Evolutionary conservation across 2,113 vertebrate species (phyloP), one percentile per base, ranked within the genome.

Genomic region (Grallaria varia): DNA sequence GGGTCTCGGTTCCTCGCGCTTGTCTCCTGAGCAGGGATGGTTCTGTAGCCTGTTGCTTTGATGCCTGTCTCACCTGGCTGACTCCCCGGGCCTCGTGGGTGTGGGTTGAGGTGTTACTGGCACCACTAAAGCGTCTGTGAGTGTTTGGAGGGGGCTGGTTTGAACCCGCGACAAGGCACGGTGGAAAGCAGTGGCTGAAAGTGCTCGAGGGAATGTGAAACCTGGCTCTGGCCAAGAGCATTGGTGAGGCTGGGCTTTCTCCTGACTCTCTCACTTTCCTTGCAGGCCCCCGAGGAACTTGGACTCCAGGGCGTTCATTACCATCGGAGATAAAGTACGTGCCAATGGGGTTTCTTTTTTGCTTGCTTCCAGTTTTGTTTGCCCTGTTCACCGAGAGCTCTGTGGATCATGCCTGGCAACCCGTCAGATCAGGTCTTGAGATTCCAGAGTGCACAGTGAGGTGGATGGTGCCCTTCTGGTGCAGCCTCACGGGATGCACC

Each of bases 271-370:
- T 76, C 12, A 71, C 53, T 91, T 82, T 56, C 80, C 76, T 90
- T 84, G 47, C 96, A 98, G 98, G 49, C 98, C 98, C 0, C 98
- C 98, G 0, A 97, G 98, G 90, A 98, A 98, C 87, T 74, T 98
- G 93, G 98, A 98, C 87, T 98, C 98, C 42, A 98, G 98, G 92
- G 66, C 98, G 0, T 98, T 98, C 96, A 98, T 98, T 88, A 98
- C 98, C 73, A 98, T 98, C 0, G 98, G 98, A 95, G 98, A 98
- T 53, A 98, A 98, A 91, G 98, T 98, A 97, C 2, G 97, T 95
- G 31, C 14, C 60, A 19, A 0, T 15, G 40, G 22, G 23, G 10
- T 56, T 91, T 63, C 3, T 42, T 40, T 75, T 40, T 56, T 19
- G 2, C 49, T 94, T 42, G 13, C n/a, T 84, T 68, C 35, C 44